Evolutionary conservation across 2,888 invertebrate species (phyloP).

Genomic region (Conus canariensis): DNA sequence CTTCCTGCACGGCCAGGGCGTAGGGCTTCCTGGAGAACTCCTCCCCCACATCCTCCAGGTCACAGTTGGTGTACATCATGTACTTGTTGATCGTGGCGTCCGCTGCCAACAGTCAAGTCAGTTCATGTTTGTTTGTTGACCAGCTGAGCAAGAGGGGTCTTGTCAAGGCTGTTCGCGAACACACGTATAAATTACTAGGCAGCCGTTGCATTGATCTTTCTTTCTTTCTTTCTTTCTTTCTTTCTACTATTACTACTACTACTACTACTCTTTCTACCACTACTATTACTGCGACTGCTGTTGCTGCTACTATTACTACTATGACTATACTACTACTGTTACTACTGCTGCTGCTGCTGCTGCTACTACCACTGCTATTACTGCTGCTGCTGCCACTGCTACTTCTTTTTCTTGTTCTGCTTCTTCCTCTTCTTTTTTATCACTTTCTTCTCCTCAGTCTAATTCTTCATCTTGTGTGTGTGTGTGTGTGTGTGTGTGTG

Average conservation of each 20-base stretch:
- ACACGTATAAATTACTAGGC: background rate
- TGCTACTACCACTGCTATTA: no score
- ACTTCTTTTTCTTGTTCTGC: background rate
- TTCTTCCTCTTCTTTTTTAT: no score
- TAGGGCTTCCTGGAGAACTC: constrained; percentile 98
- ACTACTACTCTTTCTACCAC: no score
- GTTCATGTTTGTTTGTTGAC: background rate
- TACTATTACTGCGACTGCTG: no score
- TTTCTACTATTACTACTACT: no score
- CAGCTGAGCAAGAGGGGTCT: background rate
- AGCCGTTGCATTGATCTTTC: background rate
- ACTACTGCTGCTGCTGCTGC: no score
- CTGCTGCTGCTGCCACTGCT: background rate
- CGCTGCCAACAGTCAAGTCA: constrained; percentile 79
- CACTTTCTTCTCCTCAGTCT: no score
- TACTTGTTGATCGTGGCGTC: constrained; percentile 96
- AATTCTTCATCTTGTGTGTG: no score
- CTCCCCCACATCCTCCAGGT: constrained; percentile 94
- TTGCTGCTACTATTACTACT: no score
- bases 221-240: background rate
- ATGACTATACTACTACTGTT: no score
- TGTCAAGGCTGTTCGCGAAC: background rate
- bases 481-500: no score
- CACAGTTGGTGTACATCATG: constrained; percentile 89
- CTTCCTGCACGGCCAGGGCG: constrained; percentile 97